Evolutionary conservation across 2,888 invertebrate species (phyloP).

Genomic region (Harmothoe impar): DNA sequence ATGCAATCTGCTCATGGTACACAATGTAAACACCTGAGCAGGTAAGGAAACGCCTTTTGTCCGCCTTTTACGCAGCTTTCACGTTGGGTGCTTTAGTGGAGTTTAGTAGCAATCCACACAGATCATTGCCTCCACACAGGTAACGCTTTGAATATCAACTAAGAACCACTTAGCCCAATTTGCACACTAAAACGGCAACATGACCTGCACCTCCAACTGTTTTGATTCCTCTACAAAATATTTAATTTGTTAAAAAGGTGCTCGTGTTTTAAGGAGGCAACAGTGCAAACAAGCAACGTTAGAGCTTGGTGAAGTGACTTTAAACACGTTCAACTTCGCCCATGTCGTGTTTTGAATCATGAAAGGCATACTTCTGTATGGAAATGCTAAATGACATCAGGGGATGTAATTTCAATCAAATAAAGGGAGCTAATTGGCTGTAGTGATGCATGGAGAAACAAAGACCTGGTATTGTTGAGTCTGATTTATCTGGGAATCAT

Average conservation of each 20-base stretch:
- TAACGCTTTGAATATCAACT: not conserved
- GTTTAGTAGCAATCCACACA: slow-evolving; percentile 1
- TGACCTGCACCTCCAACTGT: not conserved
- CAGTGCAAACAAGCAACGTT: not conserved
- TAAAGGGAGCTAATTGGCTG: not conserved
- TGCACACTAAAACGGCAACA: not conserved
- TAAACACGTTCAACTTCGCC: too few species aligned
- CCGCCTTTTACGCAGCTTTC: too few species aligned
- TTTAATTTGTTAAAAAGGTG: not conserved
- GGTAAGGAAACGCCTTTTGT: too few species aligned
- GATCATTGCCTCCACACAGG: not conserved
- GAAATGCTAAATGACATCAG: not conserved
- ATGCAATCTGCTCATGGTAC: not conserved
- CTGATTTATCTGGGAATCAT: slow-evolving; percentile 26
- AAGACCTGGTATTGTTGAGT: not conserved
- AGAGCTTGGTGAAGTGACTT: too few species aligned
- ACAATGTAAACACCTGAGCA: too few species aligned
- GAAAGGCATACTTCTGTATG: not conserved
- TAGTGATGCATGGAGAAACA: slow-evolving; percentile 20
- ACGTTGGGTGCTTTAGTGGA: not conserved
- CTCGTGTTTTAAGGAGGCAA: not conserved
- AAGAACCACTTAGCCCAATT: slow-evolving; percentile 4
- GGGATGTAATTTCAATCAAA: not conserved
- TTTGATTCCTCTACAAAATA: not conserved
- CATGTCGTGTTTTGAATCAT: not conserved